phyloP scores from a whole-genome alignment of 2,888 invertebrate genomes.

The Reticulitermes lucifugus region DNA sequence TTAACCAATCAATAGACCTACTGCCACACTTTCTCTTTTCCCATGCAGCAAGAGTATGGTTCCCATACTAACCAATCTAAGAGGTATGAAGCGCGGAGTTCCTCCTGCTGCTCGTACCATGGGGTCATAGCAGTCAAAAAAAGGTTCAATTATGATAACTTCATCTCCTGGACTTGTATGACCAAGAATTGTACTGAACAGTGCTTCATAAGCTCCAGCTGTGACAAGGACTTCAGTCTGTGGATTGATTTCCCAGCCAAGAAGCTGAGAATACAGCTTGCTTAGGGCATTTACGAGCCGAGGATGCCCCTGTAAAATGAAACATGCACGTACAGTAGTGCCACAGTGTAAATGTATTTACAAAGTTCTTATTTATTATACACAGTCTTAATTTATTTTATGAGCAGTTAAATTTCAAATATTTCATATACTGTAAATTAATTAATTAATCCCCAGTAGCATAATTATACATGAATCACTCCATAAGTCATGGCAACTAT shows the following conservation, averaged over 20 bases:
- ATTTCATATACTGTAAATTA: no score
- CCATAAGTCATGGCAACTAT: no score
- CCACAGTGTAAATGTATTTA: no score
- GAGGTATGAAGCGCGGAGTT: slow-evolving; percentile 84
- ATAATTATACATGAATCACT: no score
- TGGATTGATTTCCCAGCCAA: slow-evolving; percentile 83
- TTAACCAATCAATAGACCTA: no score
- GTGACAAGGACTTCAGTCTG: slow-evolving; percentile 90
- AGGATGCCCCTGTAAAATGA: slow-evolving; percentile 84
- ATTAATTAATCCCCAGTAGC: no score
- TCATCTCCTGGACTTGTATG: slow-evolving; percentile 90
- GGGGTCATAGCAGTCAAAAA: slow-evolving; percentile 97
- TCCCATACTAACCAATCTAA: slow-evolving; percentile 76
- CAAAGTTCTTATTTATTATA: no score
- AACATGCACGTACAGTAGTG: no score
- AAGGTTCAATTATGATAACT: slow-evolving; percentile 98
- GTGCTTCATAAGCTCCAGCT: slow-evolving; percentile 93
- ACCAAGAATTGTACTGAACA: slow-evolving; percentile 88
- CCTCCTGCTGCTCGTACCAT: slow-evolving; percentile 94
- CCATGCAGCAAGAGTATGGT: no score
- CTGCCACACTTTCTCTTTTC: no score
- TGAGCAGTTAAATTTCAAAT: no score
- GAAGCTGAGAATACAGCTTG: slow-evolving; percentile 85
- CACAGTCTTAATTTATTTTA: no score
- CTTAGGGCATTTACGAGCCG: slow-evolving; percentile 86